phyloP scores from a whole-genome alignment of 2,888 invertebrate genomes.

The Byasa hedistus region DNA sequence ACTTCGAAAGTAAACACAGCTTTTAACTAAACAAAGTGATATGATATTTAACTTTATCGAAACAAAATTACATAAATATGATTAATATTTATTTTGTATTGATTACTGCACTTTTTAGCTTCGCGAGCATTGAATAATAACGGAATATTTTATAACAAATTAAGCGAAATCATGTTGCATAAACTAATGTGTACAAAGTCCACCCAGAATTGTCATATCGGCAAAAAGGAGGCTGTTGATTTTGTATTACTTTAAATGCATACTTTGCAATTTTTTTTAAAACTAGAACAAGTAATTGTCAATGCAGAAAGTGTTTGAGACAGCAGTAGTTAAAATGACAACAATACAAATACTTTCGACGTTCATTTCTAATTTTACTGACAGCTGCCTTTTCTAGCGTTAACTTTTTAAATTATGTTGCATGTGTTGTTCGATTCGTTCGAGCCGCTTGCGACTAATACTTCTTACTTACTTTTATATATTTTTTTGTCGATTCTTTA shows the following conservation, averaged over 20 bases:
- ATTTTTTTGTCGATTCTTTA: too few species aligned
- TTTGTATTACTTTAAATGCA: slow-evolving; percentile 7
- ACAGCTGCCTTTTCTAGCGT: not conserved
- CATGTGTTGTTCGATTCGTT: too few species aligned
- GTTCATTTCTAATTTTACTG: not conserved
- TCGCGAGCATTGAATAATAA: not conserved
- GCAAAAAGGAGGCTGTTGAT: slow-evolving; percentile 1
- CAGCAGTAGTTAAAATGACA: not conserved
- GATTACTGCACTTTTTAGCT: too few species aligned
- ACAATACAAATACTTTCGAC: not conserved
- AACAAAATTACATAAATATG: too few species aligned
- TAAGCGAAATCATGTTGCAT: not conserved
- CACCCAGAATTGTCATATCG: slow-evolving; percentile 2
- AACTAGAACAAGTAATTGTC: slow-evolving; percentile 6
- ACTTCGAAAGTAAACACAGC: not conserved
- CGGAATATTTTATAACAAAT: not conserved
- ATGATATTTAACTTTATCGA: too few species aligned
- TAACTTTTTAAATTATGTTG: too few species aligned
- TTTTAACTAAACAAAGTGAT: not conserved
- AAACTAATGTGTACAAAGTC: slow-evolving; percentile 8
- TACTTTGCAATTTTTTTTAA: slow-evolving; percentile 1
- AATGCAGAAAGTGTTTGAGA: not conserved
- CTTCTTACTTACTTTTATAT: too few species aligned
- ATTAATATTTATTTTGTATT: too few species aligned
- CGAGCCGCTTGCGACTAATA: too few species aligned